Evolutionary conservation across 1,140 invertebrate genomes (phyloP).

Genomic region (Caenorhabditis inopinata): DNA sequence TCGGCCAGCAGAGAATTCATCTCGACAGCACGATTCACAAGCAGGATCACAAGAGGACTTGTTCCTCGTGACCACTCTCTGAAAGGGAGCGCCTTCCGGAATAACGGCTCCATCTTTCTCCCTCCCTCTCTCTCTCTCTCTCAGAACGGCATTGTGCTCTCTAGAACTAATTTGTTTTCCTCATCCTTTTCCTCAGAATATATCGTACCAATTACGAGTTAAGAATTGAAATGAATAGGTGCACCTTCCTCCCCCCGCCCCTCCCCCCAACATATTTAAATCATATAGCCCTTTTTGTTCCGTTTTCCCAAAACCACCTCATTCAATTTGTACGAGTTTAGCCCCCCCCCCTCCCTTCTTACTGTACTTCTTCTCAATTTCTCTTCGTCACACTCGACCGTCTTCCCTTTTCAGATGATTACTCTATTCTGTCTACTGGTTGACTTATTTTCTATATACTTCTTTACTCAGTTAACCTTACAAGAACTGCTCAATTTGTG

Average conservation of each 20-base stretch:
- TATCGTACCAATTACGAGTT: slow-evolving; percentile 32
- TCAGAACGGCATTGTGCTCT: neutral
- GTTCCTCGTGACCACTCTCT: slow-evolving; percentile 57
- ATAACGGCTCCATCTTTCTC: too few relatives aligned
- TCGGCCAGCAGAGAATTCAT: slow-evolving; percentile 48
- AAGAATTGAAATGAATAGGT: slow-evolving; percentile 29
- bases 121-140: too few relatives aligned
- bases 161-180: neutral
- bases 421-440: slow-evolving; percentile 11
- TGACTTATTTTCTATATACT: neutral
- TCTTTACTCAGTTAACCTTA: neutral
- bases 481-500: slow-evolving; percentile 16
- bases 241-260: neutral
- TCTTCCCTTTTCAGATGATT: slow-evolving; percentile 3
- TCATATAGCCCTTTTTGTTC: neutral
- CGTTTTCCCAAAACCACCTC: neutral
- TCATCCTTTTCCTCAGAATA: neutral
- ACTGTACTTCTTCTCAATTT: too few relatives aligned
- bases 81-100: neutral
- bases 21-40: slow-evolving; percentile 39
- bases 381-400: neutral
- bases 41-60: slow-evolving; percentile 51
- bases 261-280: too few relatives aligned
- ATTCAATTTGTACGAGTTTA: slow-evolving; percentile 29
- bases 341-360: neutral